Evolutionary conservation across 2,113 vertebrate species (phyloP).

Genomic region (Semnopithecus entellus): DNA sequence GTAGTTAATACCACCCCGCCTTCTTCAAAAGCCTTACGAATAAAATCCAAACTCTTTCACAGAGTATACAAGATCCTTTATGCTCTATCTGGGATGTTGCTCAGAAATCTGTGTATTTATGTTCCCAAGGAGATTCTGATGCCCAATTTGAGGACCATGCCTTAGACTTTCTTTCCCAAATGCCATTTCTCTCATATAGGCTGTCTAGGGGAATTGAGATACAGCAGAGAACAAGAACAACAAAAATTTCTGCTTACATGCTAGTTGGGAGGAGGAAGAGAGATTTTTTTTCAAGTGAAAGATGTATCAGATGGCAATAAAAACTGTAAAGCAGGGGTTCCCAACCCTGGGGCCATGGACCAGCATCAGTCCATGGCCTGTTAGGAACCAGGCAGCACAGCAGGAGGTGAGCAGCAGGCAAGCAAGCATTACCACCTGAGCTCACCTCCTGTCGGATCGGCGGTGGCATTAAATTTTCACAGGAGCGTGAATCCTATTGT

Average conservation of each 20-base stretch:
- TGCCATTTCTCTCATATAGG: background rate
- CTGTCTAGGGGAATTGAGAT: background rate
- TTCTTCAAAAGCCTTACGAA: background rate
- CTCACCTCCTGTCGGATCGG: no score
- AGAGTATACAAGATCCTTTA: background rate
- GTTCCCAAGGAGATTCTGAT: background rate
- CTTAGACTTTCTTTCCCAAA: background rate
- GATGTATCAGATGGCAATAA: background rate
- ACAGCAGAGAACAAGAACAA: background rate
- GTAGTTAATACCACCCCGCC: background rate
- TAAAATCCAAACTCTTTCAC: background rate
- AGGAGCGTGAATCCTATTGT: no score
- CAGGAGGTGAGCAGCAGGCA: no score
- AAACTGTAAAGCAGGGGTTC: background rate
- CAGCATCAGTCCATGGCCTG: no score
- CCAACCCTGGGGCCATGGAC: no score
- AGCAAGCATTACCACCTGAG: no score
- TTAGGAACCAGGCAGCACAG: no score
- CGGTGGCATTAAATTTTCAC: no score
- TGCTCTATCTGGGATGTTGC: background rate
- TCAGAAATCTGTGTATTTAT: slow-evolving; percentile 4
- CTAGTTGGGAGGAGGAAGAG: background rate
- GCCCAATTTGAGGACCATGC: background rate
- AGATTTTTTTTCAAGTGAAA: background rate
- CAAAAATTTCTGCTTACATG: background rate